These are phyloP conservation scores for Sympetrum striolatum DNA, from an alignment of 2,888 invertebrate genomes.

Conservation along the genomic window DNA sequence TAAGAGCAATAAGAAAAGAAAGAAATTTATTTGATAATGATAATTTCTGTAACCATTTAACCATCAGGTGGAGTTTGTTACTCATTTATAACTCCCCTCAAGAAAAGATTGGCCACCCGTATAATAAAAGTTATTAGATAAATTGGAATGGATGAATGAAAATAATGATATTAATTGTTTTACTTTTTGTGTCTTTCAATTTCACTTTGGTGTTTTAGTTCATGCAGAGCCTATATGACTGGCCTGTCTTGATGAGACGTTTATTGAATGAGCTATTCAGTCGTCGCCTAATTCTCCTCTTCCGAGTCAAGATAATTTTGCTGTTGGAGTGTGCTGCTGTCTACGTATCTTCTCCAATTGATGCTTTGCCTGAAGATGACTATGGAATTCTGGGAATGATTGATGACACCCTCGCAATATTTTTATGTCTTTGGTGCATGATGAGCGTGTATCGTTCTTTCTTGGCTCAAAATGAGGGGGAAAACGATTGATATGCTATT, in stretches of 20 bases:
- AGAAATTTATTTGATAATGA: no score
- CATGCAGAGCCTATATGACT: conserved; percentile 61
- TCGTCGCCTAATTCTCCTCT: conserved; percentile 61
- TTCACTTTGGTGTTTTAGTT: conserved; percentile 55
- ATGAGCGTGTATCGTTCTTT: not conserved
- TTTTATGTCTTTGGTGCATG: conserved; percentile 53
- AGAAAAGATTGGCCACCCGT: no score
- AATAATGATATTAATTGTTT: no score
- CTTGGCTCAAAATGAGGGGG: not conserved
- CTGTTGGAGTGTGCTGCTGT: conserved; percentile 58
- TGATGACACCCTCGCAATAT: conserved; percentile 64
- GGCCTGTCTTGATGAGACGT: conserved; percentile 63
- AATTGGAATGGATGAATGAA: no score
- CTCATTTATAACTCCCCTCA: no score
- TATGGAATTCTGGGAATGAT: conserved; percentile 64
- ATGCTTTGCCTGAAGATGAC: conserved; percentile 63
- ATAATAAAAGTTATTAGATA: no score
- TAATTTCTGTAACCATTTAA: no score
- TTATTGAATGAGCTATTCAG: conserved; percentile 61
- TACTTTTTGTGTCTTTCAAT: no score
- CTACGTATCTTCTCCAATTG: conserved; percentile 63
- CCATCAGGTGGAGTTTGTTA: no score
- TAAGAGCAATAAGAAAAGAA: no score
- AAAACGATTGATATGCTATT: not conserved
- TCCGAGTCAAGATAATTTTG: conserved; percentile 60